Base-by-base conservation (phyloP, 2,888 invertebrate species). In the Sepiola atlantica region DNA sequence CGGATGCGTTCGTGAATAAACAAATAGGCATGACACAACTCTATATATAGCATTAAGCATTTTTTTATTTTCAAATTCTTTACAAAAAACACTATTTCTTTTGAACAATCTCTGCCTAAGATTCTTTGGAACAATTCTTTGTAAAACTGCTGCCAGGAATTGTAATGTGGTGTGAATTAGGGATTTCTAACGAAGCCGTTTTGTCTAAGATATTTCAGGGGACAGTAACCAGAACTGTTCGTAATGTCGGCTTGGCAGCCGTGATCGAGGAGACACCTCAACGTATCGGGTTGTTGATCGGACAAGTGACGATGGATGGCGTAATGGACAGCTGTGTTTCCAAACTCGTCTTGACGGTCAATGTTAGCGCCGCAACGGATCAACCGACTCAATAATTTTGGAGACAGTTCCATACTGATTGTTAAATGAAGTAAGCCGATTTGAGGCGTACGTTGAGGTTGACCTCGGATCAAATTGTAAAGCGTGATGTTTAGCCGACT, bases 271-370 rank as follows among this genome's bases (percentile, higher is more conserved):
- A 92, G 55, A 18, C 92, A 92, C 20, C n/a, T 55, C n/a, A 92
- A 18, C 6, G 54, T 28, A 55, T 92, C 92, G 1, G 45, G 45
- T 28, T 92, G 28, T 28, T 92, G 45, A 14, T 92, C 54, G 2
- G 92, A 21, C 45, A 55, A 55, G 45, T 35, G 21, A 8, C 18
- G 54, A 77, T 77, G 77, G 28, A 92, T 92, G 28, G 92, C 92
- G 12, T 92, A 92, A 92, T 92, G 92, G 10, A 92, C 32, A 21
- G 92, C 92, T 14, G 92, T 92, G 45, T 45, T 92, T 8, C 92
- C 92, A n/a, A n/a, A n/a, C n/a, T 45, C 55, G 35, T 92, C 92
- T n/a, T 55, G n/a, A 8, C 28, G 21, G 28, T 92, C 55, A 18
- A 92, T 55, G 55, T 92, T n/a, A 24, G 54, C 54, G 0, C 92